phyloP scores from a whole-genome alignment of 2,113 vertebrate species.

The Rhadina sibilatrix region DNA sequence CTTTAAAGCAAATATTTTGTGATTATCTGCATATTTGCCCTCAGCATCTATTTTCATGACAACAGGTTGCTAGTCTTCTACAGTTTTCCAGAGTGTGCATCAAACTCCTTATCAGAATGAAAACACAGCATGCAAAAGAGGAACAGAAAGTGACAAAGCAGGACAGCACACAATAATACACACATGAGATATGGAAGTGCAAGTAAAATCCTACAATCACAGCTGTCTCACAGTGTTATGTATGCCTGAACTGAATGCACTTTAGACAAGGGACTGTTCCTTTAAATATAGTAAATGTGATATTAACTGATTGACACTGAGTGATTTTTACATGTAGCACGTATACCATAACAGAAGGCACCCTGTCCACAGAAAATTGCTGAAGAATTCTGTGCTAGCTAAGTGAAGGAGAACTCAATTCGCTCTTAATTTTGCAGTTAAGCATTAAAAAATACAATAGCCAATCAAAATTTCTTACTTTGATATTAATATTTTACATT shows the following conservation, averaged over 20 bases:
- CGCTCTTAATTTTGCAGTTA: not conserved
- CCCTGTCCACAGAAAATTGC: not conserved
- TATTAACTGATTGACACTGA: not conserved
- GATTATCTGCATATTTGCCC: not conserved
- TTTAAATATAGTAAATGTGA: not conserved
- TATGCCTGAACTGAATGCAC: not conserved
- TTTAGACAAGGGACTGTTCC: not conserved
- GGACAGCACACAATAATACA: not conserved
- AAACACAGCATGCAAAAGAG: not conserved
- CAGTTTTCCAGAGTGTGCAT: not conserved
- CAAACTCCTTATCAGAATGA: conserved; percentile 3
- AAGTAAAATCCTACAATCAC: not conserved
- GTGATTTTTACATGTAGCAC: not conserved
- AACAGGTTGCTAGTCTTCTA: not conserved
- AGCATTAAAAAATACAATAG: not conserved
- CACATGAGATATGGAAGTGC: not conserved
- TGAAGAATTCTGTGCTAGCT: not conserved
- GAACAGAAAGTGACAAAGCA: not conserved
- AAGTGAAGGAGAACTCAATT: not conserved
- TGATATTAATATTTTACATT: not conserved
- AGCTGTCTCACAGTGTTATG: fast-evolving
- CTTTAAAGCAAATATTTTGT: not conserved
- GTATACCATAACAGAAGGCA: not conserved
- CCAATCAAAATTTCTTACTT: not conserved
- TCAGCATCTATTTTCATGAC: not conserved